These are phyloP conservation scores for Forbesichthys papilliferus DNA, from an alignment of 2,113 vertebrate genomes.

Conservation along the genomic window DNA sequence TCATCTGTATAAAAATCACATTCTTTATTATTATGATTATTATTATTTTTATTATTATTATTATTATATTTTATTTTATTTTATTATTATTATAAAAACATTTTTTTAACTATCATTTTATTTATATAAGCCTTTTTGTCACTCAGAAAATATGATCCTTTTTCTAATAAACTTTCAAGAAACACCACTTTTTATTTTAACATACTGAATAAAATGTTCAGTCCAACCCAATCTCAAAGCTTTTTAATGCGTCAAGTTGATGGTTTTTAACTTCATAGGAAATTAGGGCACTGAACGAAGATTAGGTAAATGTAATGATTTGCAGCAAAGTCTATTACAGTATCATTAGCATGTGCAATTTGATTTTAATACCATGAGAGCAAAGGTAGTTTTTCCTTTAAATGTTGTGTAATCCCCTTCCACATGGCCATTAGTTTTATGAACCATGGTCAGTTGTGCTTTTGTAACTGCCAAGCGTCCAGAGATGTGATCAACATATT, in stretches of 20 bases:
- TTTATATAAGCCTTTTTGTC: too few relatives aligned
- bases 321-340: slow-evolving; percentile 19
- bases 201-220: too few relatives aligned
- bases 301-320: slow-evolving; percentile 11
- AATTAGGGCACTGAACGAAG: neutral
- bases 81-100: too few relatives aligned
- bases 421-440: slow-evolving; percentile 32
- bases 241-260: neutral
- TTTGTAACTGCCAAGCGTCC: neutral
- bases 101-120: too few relatives aligned
- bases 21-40: too few relatives aligned
- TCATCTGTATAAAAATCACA: too few relatives aligned
- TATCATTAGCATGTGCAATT: slow-evolving; percentile 43
- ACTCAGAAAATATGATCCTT: too few relatives aligned
- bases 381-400: neutral
- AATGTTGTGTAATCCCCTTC: slow-evolving; percentile 13
- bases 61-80: too few relatives aligned
- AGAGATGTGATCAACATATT: slow-evolving; percentile 1
- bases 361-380: slow-evolving; percentile 12
- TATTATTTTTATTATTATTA: too few relatives aligned
- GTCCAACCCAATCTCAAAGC: too few relatives aligned
- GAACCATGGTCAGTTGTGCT: slow-evolving; percentile 5
- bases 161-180: too few relatives aligned
- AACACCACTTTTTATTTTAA: too few relatives aligned
- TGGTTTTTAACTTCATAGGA: neutral